Evolutionary conservation across 2,797 vertebrate species (phyloP), one percentile per base, ranked within the genome.

Genomic region (Melopsittacus undulatus): DNA sequence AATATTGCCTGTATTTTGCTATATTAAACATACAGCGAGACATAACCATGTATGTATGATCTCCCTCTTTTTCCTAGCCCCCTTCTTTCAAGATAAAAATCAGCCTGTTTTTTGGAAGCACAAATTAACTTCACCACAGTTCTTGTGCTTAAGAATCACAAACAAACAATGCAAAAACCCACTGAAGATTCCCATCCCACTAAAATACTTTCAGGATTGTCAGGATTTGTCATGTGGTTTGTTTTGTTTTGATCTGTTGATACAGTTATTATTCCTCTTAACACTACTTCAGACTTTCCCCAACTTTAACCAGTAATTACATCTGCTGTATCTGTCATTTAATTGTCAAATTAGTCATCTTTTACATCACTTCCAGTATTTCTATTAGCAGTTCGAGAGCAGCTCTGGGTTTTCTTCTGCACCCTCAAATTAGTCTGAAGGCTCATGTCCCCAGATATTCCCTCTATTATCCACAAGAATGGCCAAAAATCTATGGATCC

Each of bases 211-310:
- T 46, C 77, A 89, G 46, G 56, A 82, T 23, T 45, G 19, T 43
- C 62, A 21, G 48, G 10, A 34, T 46, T 62, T 90, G 76, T 92
- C 80, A 69, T 88, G 94, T 88, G 90, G 69, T 81, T 96, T 89
- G 42, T 75, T 91, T 91, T 49, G 78, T 91, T 93, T 90, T 75
- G 15, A 86, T 94, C 69, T 73, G 54, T 54, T 94, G 83, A 88
- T 86, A 75, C 0, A 56, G 73, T 67, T 84, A 38, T 32, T 66
- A 66, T 11, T 63, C 40, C 52, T 83, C 40, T 56, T 42, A 72
- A 43, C 27, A 14, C 1, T 17, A 70, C 67, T 84, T 59, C 90
- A 88, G 57, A 66, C 38, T 32, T 90, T 26, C 49, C 34, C 34
- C 66, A 59, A 7, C 62, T 67, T 27, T 8, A 54, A 73, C 10